Conservation (phyloP, 2,888 invertebrate species). For the Macropis europaea region DNA sequence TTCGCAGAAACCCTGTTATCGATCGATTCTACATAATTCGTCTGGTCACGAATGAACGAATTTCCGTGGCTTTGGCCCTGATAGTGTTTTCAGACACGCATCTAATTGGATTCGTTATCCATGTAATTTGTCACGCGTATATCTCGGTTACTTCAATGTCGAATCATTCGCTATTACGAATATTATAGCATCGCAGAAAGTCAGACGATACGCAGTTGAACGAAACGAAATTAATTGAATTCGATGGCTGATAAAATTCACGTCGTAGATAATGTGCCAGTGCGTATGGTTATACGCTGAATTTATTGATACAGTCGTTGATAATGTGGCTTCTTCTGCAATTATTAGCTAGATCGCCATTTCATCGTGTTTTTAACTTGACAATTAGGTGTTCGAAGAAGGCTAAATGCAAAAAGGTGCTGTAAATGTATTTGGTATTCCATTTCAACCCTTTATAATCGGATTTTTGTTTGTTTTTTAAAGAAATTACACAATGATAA, state of each 20-base stretch:
- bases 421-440: too few species aligned
- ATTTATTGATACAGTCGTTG: not conserved
- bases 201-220: conserved; percentile 3
- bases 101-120: conserved; percentile 9
- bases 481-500: too few species aligned
- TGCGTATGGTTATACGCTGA: too few species aligned
- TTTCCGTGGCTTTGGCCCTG: conserved; percentile 16
- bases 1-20: not conserved
- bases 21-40: not conserved
- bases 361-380: too few species aligned
- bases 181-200: conserved; percentile 13
- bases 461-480: too few species aligned
- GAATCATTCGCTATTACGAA: conserved; percentile 15
- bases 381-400: too few species aligned
- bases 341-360: too few species aligned
- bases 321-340: too few species aligned
- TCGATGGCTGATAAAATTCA: conserved; percentile 25
- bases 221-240: conserved; percentile 35
- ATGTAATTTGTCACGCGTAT: not conserved
- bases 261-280: not conserved
- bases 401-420: too few species aligned
- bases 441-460: too few species aligned
- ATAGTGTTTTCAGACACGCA: not conserved
- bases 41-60: conserved; percentile 13
- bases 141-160: conserved; percentile 8